Base-by-base conservation (phyloP, 2,888 invertebrate species). In the Mantis religiosa region DNA sequence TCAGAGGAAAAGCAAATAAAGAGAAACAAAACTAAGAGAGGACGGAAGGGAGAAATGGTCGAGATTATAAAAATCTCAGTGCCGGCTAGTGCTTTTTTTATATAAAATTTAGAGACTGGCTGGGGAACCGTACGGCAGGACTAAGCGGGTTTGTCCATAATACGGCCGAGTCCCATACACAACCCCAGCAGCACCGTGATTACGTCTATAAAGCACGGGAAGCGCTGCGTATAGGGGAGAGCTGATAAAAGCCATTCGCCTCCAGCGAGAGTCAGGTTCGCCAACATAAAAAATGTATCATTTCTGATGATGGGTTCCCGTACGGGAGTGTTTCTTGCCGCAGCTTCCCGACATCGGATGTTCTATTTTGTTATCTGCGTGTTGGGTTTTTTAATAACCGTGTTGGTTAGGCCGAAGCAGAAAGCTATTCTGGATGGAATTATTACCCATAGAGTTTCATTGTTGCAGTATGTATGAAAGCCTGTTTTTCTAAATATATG, bases 161-260 rank as follows among this genome's bases (percentile, higher is more conserved):
- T 25, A 71, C 54, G 54, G 54, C 54, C 54, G 54, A 71, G 54
- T 71, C 54, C 54, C 54, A 71, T 71, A 71, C 54, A 71, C 54
- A 71, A 71, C 54, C 54, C 54, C 20, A 41, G 41, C 20, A 41
- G 41, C 54, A 3, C 54, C 54, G 54, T 71, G 81, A 81, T 86
- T 28, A 86, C 28, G 81, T 86, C 28, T 86, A 86, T 86, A 86
- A 86, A 86, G 30, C 27, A 81, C 86, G 86, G 81, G 86, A 81
- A 86, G 86, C 28, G 27, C 81, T 81, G 25, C 81, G 81, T 81
- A 81, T 86, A 30, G 81, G 85, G 54, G 54, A 28, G 86, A 71
- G 47, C 81, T 71, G 86, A 86, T 86, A 86, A 81, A 86, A 86
- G 54, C 54, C 20, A 71, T 71, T 71, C 54, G 54, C 54, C 54